A percentile compares a stretch with the other conserved stretches of the same genome.
Evolutionary conservation across 1,140 invertebrate species (phyloP).

Genomic region (Drosophila tristis): DNA sequence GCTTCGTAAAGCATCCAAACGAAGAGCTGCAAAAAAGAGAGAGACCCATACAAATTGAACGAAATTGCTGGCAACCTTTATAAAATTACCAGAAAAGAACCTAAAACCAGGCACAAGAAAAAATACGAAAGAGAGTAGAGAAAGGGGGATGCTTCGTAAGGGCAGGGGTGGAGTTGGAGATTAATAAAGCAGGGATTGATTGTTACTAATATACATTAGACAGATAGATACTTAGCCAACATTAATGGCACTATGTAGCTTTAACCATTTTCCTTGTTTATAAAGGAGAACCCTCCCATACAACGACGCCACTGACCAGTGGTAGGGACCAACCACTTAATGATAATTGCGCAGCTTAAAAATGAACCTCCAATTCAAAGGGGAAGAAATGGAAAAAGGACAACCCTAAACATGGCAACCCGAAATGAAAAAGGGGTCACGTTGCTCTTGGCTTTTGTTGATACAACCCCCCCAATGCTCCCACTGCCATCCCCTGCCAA

Average conservation of each 20-base stretch:
- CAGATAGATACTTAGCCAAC: too few relatives aligned
- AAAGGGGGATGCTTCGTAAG: constrained; percentile 23
- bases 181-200: too few relatives aligned
- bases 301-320: constrained; percentile 27
- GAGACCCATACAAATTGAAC: constrained; percentile 67
- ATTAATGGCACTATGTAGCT: too few relatives aligned
- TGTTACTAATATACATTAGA: too few relatives aligned
- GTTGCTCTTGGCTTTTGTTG: constrained; percentile 45
- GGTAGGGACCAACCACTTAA: constrained; percentile 58
- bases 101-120: constrained; percentile 21
- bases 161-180: neutral
- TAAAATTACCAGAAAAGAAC: constrained; percentile 56
- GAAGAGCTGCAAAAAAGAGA: constrained; percentile 47
- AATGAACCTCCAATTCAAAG: constrained; percentile 42
- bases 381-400: constrained; percentile 20
- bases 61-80: constrained; percentile 70
- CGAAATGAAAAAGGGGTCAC: constrained; percentile 55
- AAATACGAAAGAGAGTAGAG: constrained; percentile 21
- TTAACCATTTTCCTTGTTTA: too few relatives aligned
- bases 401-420: constrained; percentile 26
- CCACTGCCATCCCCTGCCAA: neutral
- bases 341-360: constrained; percentile 71
- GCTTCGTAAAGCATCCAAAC: constrained; percentile 34
- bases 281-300: too few relatives aligned
- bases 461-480: constrained; percentile 6